Conservation (phyloP, 2,888 invertebrate genomes). For the Hanleya hanleyi region DNA sequence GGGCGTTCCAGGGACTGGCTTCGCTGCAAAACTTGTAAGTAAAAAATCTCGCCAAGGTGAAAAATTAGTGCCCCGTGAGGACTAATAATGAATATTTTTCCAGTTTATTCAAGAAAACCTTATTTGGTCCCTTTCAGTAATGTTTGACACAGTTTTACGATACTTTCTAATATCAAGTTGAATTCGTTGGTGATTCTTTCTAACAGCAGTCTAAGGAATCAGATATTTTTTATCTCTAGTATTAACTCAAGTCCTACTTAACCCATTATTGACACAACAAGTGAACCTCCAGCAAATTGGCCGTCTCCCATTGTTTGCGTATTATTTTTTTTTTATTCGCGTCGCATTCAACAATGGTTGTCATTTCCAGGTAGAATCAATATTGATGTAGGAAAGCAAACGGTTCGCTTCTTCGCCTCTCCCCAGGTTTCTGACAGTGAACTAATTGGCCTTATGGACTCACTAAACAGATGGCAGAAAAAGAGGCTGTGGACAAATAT, state of each 20-base stretch:
- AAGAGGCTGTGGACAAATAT: not conserved
- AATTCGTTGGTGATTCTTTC: no score
- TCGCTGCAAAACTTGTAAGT: constrained; percentile 78
- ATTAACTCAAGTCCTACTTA: not conserved
- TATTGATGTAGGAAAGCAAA: not conserved
- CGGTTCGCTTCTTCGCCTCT: not conserved
- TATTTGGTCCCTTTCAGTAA: no score
- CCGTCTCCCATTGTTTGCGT: not conserved
- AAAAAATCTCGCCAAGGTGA: no score
- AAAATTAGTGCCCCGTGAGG: no score
- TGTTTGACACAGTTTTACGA: no score
- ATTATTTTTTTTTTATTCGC: not conserved
- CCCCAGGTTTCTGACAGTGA: not conserved
- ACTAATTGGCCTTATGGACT: not conserved
- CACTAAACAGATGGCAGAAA: not conserved
- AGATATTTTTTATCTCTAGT: no score
- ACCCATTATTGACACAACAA: not conserved
- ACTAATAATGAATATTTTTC: no score
- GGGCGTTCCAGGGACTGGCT: constrained; percentile 86
- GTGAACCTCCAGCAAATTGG: not conserved
- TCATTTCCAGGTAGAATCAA: not conserved
- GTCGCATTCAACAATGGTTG: not conserved
- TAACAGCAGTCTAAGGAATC: no score
- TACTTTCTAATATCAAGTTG: no score
- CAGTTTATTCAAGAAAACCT: no score